These are phyloP conservation scores for Oryzaephilus surinamensis DNA, from an alignment of 1,140 invertebrate genomes.

Conservation along the genomic window DNA sequence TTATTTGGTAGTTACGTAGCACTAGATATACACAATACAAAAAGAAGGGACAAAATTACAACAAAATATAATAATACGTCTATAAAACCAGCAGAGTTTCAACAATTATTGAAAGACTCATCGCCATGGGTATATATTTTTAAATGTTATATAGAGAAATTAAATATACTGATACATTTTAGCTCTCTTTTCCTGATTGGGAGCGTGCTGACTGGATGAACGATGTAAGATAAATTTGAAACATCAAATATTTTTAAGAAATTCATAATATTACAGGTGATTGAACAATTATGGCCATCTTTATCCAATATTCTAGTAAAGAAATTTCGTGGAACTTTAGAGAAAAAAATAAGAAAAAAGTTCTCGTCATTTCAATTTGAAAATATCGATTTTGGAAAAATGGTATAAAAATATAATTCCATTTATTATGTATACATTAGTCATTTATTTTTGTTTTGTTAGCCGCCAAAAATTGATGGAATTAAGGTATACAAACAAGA, in stretches of 20 bases:
- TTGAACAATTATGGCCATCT: conserved; percentile 88
- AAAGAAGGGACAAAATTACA: no score
- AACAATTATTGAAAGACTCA: no score
- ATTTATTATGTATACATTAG: conserved; percentile 4
- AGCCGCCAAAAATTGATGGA: conserved; percentile 84
- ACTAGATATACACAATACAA: no score
- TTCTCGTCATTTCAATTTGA: conserved; percentile 83
- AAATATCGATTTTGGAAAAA: conserved; percentile 80
- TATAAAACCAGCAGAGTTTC: no score
- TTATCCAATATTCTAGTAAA: conserved; percentile 76
- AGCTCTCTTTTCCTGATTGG: conserved; percentile 87
- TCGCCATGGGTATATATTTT: conserved; percentile 8
- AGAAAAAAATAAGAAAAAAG: conserved; percentile 71
- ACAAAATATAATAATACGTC: no score
- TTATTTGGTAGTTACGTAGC: no score
- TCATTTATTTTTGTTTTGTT: conserved; percentile 19
- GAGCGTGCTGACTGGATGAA: conserved; percentile 92
- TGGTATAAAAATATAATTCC: conserved; percentile 59
- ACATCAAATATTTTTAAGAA: not conserved
- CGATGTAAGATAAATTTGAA: conserved; percentile 48
- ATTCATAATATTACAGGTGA: conserved; percentile 47
- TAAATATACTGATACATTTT: conserved; percentile 20
- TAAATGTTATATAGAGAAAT: no score
- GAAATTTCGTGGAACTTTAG: conserved; percentile 68
- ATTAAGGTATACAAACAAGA: conserved; percentile 91